These are phyloP conservation scores for Trypoxylus dichotomus DNA, from an alignment of 1,140 invertebrate genomes.

Conservation along the genomic window DNA sequence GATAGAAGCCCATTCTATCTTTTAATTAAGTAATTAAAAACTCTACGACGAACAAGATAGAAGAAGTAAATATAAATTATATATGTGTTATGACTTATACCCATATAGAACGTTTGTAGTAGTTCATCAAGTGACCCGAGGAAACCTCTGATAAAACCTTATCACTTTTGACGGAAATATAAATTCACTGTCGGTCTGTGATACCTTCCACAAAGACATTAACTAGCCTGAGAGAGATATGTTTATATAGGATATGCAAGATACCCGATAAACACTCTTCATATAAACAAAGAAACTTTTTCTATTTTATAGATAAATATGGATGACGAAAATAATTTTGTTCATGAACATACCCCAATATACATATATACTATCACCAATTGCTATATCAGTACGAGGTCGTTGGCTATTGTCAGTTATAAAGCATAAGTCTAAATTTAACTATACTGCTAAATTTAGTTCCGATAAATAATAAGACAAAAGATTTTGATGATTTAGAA, in stretches of 20 bases:
- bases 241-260: not conserved
- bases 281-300: not conserved
- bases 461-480: too few relatives aligned
- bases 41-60: not conserved
- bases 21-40: constrained; percentile 17
- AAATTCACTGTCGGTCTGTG: constrained; percentile 1
- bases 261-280: not conserved
- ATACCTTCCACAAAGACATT: constrained; percentile 23
- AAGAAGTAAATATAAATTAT: constrained; percentile 4
- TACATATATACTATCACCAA: not conserved
- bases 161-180: constrained; percentile 19
- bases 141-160: constrained; percentile 3
- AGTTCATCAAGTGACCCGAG: constrained; percentile 14
- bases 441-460: too few relatives aligned
- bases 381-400: not conserved
- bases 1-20: constrained; percentile 1
- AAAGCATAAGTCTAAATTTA: too few relatives aligned
- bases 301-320: constrained; percentile 2
- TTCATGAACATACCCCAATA: not conserved
- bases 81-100: not conserved
- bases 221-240: constrained; percentile 11
- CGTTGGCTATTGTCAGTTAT: too few relatives aligned
- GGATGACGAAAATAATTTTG: not conserved
- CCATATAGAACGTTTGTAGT: constrained; percentile 1
- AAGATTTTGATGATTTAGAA: too few relatives aligned